Percentiles rank a stretch among this genome's conserved stretches.
phyloP scores from a whole-genome alignment of 2,888 invertebrate species.

The Nemurella pictetii region DNA sequence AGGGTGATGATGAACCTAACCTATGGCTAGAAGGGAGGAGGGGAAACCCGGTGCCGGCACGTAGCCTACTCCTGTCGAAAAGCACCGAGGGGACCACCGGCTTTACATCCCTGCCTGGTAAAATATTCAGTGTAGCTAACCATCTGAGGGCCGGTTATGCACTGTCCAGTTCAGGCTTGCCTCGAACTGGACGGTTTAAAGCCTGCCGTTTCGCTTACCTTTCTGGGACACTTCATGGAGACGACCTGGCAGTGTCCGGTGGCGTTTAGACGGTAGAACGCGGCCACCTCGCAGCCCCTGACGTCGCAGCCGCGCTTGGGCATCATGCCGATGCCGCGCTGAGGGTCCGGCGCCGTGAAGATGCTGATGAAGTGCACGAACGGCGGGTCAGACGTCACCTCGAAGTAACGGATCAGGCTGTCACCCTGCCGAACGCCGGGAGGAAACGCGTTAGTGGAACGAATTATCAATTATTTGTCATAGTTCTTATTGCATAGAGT shows the following conservation, averaged over 20 bases:
- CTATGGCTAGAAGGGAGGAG: too few relatives aligned
- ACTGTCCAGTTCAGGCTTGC: slow-evolving; percentile 41
- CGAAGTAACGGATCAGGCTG: slow-evolving; percentile 94
- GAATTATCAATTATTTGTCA: too few relatives aligned
- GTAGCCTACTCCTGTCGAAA: too few relatives aligned
- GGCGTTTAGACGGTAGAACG: slow-evolving; percentile 95
- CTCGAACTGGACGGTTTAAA: background rate
- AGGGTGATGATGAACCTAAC: too few relatives aligned
- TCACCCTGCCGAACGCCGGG: slow-evolving; percentile 80
- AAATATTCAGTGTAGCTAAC: too few relatives aligned
- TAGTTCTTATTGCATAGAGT: too few relatives aligned
- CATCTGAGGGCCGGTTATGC: too few relatives aligned
- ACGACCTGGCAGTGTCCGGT: slow-evolving; percentile 91
- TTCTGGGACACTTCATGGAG: slow-evolving; percentile 98
- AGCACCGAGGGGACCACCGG: too few relatives aligned
- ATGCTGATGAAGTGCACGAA: slow-evolving; percentile 97
- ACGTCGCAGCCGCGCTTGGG: slow-evolving; percentile 97
- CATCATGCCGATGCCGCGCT: slow-evolving; percentile 96
- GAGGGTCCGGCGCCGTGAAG: slow-evolving; percentile 96
- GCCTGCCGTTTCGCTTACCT: too few relatives aligned
- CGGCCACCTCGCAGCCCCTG: slow-evolving; percentile 88
- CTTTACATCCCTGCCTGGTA: too few relatives aligned
- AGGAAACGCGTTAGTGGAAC: too few relatives aligned
- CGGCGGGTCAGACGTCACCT: slow-evolving; percentile 89
- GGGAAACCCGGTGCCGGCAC: too few relatives aligned